Evolutionary conservation across 2,797 vertebrate species (phyloP).

Genomic region (Sebastes itinus): DNA sequence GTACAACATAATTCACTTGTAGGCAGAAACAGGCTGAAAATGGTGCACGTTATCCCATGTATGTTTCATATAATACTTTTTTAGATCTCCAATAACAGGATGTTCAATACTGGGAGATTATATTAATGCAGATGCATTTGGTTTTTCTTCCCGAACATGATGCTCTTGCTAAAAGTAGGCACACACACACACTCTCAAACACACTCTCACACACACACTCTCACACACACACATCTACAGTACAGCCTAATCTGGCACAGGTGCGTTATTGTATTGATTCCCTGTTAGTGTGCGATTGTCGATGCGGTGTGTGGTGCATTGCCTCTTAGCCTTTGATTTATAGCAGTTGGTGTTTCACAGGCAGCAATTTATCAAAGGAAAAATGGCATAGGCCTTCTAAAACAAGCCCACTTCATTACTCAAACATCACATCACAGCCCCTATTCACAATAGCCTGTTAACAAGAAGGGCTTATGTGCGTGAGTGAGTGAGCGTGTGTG

Average conservation of each 20-base stretch:
- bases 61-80: neutral
- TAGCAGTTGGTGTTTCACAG: constrained; percentile 37
- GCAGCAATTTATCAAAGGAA: constrained; percentile 49
- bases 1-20: neutral
- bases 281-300: constrained; percentile 21
- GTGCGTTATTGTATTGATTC: constrained; percentile 36
- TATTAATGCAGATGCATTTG: constrained; percentile 4
- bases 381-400: constrained; percentile 34
- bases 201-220: neutral
- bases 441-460: constrained; percentile 27
- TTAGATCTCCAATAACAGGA: constrained; percentile 28
- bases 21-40: neutral
- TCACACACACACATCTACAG: neutral
- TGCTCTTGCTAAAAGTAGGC: neutral
- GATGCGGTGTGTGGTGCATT: neutral
- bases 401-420: constrained; percentile 58
- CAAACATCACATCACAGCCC: constrained; percentile 34
- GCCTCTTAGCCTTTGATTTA: constrained; percentile 61
- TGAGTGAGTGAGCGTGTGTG: neutral
- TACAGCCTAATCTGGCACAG: constrained; percentile 19
- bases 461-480: constrained; percentile 31
- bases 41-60: neutral
- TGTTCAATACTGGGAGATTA: constrained; percentile 4
- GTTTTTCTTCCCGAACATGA: constrained; percentile 19
- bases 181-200: neutral